Evolutionary conservation across 2,888 invertebrate species (phyloP).

Genomic region (Trichopoda pennipes): DNA sequence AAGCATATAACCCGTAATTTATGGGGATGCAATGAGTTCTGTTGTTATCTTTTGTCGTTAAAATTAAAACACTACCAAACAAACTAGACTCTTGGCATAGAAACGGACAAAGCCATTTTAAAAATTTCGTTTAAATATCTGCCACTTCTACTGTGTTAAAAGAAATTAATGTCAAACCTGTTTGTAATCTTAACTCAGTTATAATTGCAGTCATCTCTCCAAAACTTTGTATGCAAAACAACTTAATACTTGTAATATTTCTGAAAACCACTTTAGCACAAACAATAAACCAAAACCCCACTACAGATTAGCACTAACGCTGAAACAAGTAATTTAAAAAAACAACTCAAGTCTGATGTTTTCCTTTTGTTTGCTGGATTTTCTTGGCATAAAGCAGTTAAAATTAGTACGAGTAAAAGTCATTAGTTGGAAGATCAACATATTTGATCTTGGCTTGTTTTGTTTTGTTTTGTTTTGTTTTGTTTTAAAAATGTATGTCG

Average conservation of each 20-base stretch:
- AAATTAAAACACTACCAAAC: background rate
- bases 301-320: conserved; percentile 35
- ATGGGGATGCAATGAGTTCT: too few relatives aligned
- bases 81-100: background rate
- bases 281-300: background rate
- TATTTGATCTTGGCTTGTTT: conserved; percentile 50
- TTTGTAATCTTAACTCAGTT: conserved; percentile 12
- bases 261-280: conserved; percentile 30
- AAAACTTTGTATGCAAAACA: conserved; percentile 39
- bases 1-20: too few relatives aligned
- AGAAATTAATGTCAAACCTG: conserved; percentile 33
- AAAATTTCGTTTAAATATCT: background rate
- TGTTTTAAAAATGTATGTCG: conserved; percentile 61
- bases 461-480: conserved; percentile 34
- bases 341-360: background rate
- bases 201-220: conserved; percentile 38
- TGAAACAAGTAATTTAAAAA: conserved; percentile 19
- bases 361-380: background rate
- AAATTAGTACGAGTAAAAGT: conserved; percentile 60
- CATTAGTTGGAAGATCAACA: conserved; percentile 61
- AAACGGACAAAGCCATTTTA: background rate
- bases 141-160: background rate
- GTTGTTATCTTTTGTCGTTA: too few relatives aligned
- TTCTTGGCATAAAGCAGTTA: conserved; percentile 25
- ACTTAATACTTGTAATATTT: conserved; percentile 44